Evolutionary conservation across 2,888 invertebrate genomes (phyloP).

Genomic region (Cyclophora punctaria): DNA sequence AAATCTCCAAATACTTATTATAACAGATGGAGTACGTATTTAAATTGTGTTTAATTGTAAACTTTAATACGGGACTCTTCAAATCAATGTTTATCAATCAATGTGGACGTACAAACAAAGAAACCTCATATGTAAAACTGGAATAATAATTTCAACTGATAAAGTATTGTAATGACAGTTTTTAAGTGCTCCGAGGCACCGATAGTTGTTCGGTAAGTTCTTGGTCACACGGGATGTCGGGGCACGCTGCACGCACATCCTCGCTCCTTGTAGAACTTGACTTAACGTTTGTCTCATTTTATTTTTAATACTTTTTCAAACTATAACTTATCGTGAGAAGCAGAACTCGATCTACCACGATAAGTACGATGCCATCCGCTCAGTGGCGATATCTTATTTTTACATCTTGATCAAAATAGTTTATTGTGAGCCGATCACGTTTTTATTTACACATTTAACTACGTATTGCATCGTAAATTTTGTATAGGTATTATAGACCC

Average conservation of each 20-base stretch:
- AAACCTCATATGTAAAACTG: constrained; percentile 10
- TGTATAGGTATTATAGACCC: constrained; percentile 16
- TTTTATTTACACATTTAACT: constrained; percentile 32
- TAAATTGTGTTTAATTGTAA: no score
- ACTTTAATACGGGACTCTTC: neutral
- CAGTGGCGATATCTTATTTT: constrained; percentile 33
- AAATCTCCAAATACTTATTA: no score
- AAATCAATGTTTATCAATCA: neutral
- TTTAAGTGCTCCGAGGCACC: constrained; percentile 19
- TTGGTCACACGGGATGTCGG: constrained; percentile 50
- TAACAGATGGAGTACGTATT: no score
- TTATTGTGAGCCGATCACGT: constrained; percentile 31
- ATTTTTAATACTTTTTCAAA: constrained; percentile 46
- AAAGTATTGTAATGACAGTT: constrained; percentile 14
- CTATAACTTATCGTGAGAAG: constrained; percentile 58
- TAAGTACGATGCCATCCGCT: constrained; percentile 21
- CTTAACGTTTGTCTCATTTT: constrained; percentile 36
- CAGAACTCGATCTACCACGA: constrained; percentile 37
- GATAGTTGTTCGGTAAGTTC: constrained; percentile 31
- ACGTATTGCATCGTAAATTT: constrained; percentile 28
- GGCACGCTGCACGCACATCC: constrained; percentile 37
- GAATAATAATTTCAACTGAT: constrained; percentile 6
- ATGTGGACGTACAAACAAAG: no score
- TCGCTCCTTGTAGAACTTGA: constrained; percentile 34
- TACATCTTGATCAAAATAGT: constrained; percentile 29